Evolutionary conservation across 1,140 invertebrate genomes (phyloP).

Genomic region (Ectropis grisescens): DNA sequence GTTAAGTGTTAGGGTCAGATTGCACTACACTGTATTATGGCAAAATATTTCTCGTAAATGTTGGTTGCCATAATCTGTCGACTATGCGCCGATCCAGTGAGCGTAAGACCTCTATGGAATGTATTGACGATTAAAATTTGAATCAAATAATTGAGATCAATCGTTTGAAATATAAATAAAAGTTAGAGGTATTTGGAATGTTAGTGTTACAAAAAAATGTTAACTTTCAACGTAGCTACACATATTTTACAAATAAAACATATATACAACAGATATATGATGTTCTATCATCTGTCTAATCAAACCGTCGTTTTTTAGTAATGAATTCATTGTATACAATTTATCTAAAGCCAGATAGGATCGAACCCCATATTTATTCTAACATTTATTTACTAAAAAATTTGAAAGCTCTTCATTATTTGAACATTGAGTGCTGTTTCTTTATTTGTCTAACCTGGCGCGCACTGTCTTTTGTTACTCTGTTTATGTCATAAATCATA

Average conservation of each 20-base stretch:
- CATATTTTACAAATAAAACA: slow-evolving; percentile 33
- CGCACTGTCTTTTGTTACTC: slow-evolving; percentile 46
- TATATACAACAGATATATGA: slow-evolving; percentile 32
- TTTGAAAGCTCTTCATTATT: slow-evolving; percentile 69
- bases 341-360: slow-evolving; percentile 67
- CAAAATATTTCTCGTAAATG: too few relatives aligned
- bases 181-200: too few relatives aligned
- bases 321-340: slow-evolving; percentile 51
- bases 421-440: slow-evolving; percentile 68
- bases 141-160: too few relatives aligned
- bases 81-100: too few relatives aligned
- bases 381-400: slow-evolving; percentile 67
- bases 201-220: slow-evolving; percentile 16
- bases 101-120: too few relatives aligned
- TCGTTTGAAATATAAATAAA: too few relatives aligned
- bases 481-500: slow-evolving; percentile 24
- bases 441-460: slow-evolving; percentile 66
- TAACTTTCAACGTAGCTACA: slow-evolving; percentile 21
- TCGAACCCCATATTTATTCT: slow-evolving; percentile 54
- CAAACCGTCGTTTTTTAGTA: background rate
- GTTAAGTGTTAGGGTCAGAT: too few relatives aligned
- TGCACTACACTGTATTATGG: too few relatives aligned
- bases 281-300: background rate
- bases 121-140: too few relatives aligned
- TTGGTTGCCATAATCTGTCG: too few relatives aligned